phyloP scores from a whole-genome alignment of 2,113 vertebrate genomes.

The Menura novaehollandiae region DNA sequence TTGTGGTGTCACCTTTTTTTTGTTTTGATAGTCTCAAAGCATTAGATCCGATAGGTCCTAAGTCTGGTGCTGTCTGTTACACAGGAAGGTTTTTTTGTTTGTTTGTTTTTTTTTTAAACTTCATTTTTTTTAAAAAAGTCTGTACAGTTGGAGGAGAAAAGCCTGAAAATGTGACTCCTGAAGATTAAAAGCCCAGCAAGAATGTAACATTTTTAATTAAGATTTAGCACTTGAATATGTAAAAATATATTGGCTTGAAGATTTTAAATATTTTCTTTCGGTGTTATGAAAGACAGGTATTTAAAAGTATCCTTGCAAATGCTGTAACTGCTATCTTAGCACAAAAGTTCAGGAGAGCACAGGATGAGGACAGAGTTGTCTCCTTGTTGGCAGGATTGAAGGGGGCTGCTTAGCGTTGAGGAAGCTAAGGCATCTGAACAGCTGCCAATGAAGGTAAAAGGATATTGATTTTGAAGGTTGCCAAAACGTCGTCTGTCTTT shows the following conservation, averaged over 20 bases:
- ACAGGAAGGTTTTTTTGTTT: background rate
- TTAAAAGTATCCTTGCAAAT: background rate
- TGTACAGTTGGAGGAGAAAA: background rate
- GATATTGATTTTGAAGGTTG: background rate
- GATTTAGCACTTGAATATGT: background rate
- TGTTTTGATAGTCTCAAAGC: background rate
- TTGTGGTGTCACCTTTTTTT: background rate
- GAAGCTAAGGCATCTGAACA: background rate
- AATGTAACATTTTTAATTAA: background rate
- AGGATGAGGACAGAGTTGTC: background rate
- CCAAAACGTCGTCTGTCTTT: background rate
- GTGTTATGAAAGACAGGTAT: fast-evolving
- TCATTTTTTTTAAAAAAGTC: background rate
- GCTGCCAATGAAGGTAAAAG: background rate
- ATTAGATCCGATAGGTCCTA: background rate
- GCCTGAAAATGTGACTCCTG: background rate
- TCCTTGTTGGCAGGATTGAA: background rate
- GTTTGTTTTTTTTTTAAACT: background rate
- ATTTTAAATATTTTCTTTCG: background rate
- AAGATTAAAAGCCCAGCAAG: background rate
- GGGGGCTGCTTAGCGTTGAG: background rate
- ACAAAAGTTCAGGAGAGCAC: background rate
- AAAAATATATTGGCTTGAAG: background rate
- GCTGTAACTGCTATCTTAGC: background rate
- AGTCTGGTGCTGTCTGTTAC: background rate